A percentile compares a stretch with the other conserved stretches of the same genome.
Evolutionary conservation across 2,797 vertebrate species (phyloP).

Genomic region (Octomys mimax): DNA sequence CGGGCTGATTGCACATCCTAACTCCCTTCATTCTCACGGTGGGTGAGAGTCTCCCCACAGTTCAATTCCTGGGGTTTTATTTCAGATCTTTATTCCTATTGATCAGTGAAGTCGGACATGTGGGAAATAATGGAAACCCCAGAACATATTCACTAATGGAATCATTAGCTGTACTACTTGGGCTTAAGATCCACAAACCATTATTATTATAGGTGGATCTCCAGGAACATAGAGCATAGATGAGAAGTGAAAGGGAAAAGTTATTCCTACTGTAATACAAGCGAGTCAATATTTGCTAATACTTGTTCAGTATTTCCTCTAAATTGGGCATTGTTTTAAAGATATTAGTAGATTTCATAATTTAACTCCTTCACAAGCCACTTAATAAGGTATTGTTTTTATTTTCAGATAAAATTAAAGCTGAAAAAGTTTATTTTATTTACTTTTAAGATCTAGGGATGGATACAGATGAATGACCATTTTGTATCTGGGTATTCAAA

Average conservation of each 20-base stretch:
- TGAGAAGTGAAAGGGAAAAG: slow-evolving; percentile 40
- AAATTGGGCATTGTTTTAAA: neutral
- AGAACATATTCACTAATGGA: slow-evolving; percentile 48
- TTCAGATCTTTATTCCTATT: slow-evolving; percentile 38
- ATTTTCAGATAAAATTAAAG: slow-evolving; percentile 46
- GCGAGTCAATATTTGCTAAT: neutral
- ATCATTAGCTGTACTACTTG: slow-evolving; percentile 43
- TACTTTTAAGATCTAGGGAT: neutral
- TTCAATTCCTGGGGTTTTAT: neutral
- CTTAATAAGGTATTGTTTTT: neutral
- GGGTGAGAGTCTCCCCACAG: neutral
- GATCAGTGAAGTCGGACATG: neutral
- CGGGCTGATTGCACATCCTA: neutral
- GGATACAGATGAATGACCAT: neutral
- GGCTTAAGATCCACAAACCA: neutral
- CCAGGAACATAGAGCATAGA: neutral
- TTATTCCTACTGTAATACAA: neutral
- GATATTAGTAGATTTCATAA: neutral
- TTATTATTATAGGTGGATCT: neutral
- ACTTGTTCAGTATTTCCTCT: neutral
- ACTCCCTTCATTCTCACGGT: neutral
- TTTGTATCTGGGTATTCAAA: too few relatives aligned
- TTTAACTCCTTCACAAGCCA: slow-evolving; percentile 25
- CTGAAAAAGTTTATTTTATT: neutral
- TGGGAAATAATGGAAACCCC: neutral